Base-by-base conservation (phyloP, 2,888 invertebrate genomes). In the Apocheima hispidaria region DNA sequence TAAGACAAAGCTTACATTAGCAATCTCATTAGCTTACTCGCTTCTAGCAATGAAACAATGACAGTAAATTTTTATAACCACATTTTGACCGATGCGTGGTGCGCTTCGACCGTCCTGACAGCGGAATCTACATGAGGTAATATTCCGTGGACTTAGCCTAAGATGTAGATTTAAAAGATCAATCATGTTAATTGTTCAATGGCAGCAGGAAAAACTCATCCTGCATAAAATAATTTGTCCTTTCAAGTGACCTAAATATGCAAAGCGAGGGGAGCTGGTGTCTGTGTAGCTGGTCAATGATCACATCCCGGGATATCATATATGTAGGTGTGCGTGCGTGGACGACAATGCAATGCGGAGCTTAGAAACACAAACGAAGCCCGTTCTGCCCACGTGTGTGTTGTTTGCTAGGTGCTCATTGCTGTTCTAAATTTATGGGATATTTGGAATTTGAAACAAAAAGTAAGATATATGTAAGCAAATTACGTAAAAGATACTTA, bases 351-450 rank as follows among this genome's bases (percentile, higher is more conserved):
- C 76, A 73, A 72, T 76, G 70, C 65, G 63, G 66, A 65, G 86
- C 78, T 88, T 87, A 86, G 74, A 69, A 72, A 73, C 65, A 78
- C 79, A 81, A 85, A 86, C 81, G 79, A 74, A 66, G 63, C 61
- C 69, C 72, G 72, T 72, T 72, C 68, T 60, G 66, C 72, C 67
- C 71, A 68, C 72, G 66, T 54, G 46, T 65, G 61, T 57, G 54
- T 18, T 56, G 23, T 26, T 18, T 28, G 16, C 6, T 21, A 12
- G 26, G 56, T 61, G 51, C 14, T 50, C 51, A 56, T 41, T 26
- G 6, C 26, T 18, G 18, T 10, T 4, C 12, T 1, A 4, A 30
- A 30, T 23, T 33, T 16, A n/a, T 26, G 4, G 38, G 48, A 56
- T 40, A 38, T 28, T 55, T 55, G 10, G 1, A 18, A n/a, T 26